Conservation (phyloP, 2,113 vertebrate genomes). For the Euleptes europaea region DNA sequence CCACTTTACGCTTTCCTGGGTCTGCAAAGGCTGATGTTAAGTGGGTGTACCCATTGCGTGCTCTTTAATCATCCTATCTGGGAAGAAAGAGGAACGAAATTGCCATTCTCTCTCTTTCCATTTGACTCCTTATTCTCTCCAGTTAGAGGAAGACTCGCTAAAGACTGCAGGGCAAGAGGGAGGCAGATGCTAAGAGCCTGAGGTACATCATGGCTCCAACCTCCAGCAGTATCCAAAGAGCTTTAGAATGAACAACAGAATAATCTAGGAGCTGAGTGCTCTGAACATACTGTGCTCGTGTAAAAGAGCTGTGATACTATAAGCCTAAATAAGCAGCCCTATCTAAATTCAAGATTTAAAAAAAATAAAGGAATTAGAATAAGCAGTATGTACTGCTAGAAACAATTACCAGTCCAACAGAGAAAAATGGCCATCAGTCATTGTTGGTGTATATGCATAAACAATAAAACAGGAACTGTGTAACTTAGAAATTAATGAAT, state of each 20-base stretch:
- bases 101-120: neutral
- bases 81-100: neutral
- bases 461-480: neutral
- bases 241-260: neutral
- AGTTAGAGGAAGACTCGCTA: neutral
- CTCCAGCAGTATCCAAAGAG: neutral
- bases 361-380: too few species aligned
- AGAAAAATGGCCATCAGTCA: too few species aligned
- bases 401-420: too few species aligned
- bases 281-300: neutral
- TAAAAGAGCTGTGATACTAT: neutral
- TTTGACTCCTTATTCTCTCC: neutral
- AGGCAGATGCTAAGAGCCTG: neutral
- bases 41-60: neutral
- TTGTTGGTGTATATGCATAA: neutral
- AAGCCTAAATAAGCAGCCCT: neutral
- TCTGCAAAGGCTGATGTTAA: neutral
- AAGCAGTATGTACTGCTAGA: too few species aligned
- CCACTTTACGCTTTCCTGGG: neutral
- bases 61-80: conserved; percentile 1
- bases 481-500: neutral
- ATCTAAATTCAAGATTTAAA: too few species aligned
- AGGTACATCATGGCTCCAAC: neutral
- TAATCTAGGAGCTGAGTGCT: neutral
- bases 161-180: neutral